Percentiles rank a stretch among this genome's conserved stretches.
Evolutionary conservation across 23 tunicate species (phyloP).

Genomic region (Halocynthia roretzi): DNA sequence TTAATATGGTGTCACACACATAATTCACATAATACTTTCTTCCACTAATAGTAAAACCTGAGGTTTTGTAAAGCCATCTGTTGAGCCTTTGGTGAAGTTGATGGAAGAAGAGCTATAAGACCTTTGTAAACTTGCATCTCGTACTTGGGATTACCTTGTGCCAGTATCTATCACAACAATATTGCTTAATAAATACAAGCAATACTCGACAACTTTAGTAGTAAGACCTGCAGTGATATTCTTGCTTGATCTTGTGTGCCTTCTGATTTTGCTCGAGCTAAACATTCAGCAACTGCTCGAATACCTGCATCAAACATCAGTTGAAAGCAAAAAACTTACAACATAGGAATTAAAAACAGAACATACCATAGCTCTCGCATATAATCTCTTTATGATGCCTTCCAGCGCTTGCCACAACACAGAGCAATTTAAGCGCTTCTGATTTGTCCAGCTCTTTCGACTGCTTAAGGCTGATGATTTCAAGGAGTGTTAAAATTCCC

Average conservation of each 20-base stretch:
- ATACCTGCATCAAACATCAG: slow-evolving; percentile 33
- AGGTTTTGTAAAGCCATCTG: slow-evolving; percentile 87
- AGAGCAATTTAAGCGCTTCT: slow-evolving; percentile 48
- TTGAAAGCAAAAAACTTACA: not conserved
- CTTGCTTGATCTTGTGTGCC: slow-evolving; percentile 63
- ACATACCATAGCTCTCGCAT: slow-evolving; percentile 75
- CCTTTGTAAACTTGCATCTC: slow-evolving; percentile 91
- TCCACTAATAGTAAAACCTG: slow-evolving; percentile 7
- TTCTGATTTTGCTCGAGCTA: slow-evolving; percentile 73
- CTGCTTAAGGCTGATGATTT: slow-evolving; percentile 77
- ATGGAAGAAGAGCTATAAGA: slow-evolving; percentile 86
- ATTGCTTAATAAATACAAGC: not conserved
- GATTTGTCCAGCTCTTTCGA: slow-evolving; percentile 57
- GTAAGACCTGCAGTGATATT: slow-evolving; percentile 30
- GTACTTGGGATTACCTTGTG: slow-evolving; percentile 91
- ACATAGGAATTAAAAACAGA: not conserved
- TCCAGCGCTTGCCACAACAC: slow-evolving; percentile 70
- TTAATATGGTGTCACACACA: not conserved
- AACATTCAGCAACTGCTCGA: slow-evolving; percentile 87
- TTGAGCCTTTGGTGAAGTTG: slow-evolving; percentile 93
- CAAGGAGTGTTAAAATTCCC: slow-evolving; percentile 87
- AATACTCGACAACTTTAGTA: not conserved
- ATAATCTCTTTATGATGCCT: slow-evolving; percentile 90
- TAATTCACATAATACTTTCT: not conserved
- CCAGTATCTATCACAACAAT: slow-evolving; percentile 33